These are phyloP conservation scores for Tylochromis polylepis DNA, from an alignment of 2,113 vertebrate species.

Conservation along the genomic window DNA sequence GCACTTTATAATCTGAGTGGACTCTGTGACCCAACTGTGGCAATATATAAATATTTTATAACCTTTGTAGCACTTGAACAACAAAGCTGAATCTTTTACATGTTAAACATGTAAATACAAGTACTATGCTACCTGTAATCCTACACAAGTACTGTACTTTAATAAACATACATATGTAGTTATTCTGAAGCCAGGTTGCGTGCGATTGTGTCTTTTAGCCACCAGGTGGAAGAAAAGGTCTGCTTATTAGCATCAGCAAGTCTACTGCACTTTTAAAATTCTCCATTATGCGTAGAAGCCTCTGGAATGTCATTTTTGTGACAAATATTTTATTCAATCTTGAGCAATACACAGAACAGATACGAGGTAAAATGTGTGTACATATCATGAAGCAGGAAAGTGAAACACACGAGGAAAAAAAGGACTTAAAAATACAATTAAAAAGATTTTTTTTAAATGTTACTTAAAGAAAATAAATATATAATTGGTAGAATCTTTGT, in stretches of 20 bases:
- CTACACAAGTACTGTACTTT: neutral
- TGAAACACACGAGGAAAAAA: neutral
- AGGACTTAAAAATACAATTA: neutral
- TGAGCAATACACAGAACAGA: neutral
- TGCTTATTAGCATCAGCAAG: neutral
- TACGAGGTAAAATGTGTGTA: neutral
- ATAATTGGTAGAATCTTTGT: neutral
- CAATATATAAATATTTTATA: too few relatives aligned
- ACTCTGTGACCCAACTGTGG: neutral
- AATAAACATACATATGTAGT: accelerated
- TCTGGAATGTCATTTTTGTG: neutral
- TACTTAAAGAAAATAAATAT: neutral
- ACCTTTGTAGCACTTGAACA: neutral
- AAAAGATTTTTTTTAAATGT: neutral
- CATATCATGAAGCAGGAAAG: neutral
- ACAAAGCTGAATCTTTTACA: neutral
- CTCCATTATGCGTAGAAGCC: too few relatives aligned
- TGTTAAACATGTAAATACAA: neutral
- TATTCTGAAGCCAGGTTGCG: neutral
- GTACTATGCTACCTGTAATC: too few relatives aligned
- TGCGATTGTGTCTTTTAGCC: neutral
- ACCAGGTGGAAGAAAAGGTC: constrained; percentile 23
- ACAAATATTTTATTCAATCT: neutral
- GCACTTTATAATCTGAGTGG: neutral
- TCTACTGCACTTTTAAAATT: accelerated